These are phyloP conservation scores for Blastomussa wellsi DNA, from an alignment of 92 coral and sea anemone species.

Conservation along the genomic window DNA sequence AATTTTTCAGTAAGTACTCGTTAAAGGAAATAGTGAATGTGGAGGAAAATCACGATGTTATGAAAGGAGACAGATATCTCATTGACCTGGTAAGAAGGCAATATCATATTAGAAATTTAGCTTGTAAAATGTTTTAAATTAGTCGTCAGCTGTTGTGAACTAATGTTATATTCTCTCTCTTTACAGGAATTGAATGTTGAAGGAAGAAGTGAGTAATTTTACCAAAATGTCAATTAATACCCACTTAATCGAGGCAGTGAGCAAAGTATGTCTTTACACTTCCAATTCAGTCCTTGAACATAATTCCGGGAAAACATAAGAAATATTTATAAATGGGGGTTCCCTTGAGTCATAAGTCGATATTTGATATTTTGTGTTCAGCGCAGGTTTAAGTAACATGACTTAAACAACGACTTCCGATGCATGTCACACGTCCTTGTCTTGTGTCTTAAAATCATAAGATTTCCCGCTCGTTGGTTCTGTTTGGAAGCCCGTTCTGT, in stretches of 20 bases:
- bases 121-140: neutral
- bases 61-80: conserved; percentile 91
- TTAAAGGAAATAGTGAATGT: conserved; percentile 73
- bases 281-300: no score
- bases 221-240: neutral
- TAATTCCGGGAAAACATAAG: neutral
- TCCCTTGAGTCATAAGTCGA: no score
- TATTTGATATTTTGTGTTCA: neutral
- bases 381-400: neutral
- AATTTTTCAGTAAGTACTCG: conserved; percentile 60
- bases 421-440: neutral
- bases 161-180: conserved; percentile 1
- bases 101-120: neutral
- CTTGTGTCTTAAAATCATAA: no score
- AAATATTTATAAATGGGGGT: neutral
- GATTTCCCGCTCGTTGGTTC: neutral
- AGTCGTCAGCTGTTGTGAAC: neutral
- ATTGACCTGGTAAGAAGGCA: conserved; percentile 88
- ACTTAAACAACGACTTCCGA: neutral
- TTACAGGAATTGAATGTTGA: conserved; percentile 70
- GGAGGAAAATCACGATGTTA: conserved; percentile 93
- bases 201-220: conserved; percentile 58
- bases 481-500: neutral
- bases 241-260: neutral
- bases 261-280: neutral